Evolutionary conservation across 1,140 invertebrate genomes (phyloP).

Genomic region (Drosophila pandora): DNA sequence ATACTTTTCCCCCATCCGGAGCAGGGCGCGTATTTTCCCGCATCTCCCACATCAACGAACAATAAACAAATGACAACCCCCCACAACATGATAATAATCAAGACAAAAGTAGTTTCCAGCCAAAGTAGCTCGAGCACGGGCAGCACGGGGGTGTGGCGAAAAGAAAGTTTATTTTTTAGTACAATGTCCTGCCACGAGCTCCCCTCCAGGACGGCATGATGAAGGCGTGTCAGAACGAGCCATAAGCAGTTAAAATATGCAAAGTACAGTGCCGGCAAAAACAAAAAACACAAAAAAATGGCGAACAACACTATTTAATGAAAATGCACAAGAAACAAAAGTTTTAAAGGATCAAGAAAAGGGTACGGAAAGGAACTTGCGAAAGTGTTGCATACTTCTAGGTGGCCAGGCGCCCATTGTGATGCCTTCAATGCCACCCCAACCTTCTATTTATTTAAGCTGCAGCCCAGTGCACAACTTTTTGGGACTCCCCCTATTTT

Average conservation of each 20-base stretch:
- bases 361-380: constrained; percentile 37
- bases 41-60: constrained; percentile 9
- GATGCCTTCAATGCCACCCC: constrained; percentile 21
- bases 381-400: constrained; percentile 77
- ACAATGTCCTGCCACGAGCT: constrained; percentile 52
- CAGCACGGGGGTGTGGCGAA: not conserved
- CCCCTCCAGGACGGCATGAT: not conserved
- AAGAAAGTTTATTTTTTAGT: constrained; percentile 70
- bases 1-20: not conserved
- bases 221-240: constrained; percentile 31
- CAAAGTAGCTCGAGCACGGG: not conserved
- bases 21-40: not conserved
- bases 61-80: constrained; percentile 62
- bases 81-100: constrained; percentile 51
- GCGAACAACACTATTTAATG: constrained; percentile 70
- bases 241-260: constrained; percentile 70
- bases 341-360: constrained; percentile 40
- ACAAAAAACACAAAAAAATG: constrained; percentile 20
- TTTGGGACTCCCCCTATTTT: constrained; percentile 53
- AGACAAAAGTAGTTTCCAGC: constrained; percentile 64
- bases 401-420: constrained; percentile 46
- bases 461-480: constrained; percentile 47
- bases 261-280: constrained; percentile 53
- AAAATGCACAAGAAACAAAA: constrained; percentile 61
- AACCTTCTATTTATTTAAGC: constrained; percentile 66